These are phyloP conservation scores for Aporophyla lueneburgensis DNA, from an alignment of 2,888 invertebrate genomes.

Conservation along the genomic window DNA sequence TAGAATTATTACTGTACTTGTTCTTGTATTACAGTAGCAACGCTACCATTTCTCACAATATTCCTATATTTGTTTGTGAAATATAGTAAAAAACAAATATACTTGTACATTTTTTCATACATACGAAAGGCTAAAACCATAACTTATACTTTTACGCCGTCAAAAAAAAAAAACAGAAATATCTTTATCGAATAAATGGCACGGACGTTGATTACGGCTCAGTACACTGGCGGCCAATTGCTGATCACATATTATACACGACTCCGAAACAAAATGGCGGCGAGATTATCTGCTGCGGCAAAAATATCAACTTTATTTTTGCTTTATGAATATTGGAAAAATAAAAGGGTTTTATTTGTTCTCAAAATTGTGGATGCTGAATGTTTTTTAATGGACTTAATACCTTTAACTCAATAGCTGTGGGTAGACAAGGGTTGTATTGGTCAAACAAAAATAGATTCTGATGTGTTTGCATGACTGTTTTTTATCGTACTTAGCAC, in stretches of 20 bases:
- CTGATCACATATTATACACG: constrained; percentile 65
- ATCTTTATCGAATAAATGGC: constrained; percentile 62
- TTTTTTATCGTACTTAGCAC: neutral
- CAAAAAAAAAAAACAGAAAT: constrained; percentile 60
- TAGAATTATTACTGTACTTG: neutral
- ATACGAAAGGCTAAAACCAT: constrained; percentile 34
- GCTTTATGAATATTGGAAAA: constrained; percentile 63
- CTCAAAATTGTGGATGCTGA: constrained; percentile 39
- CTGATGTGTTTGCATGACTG: constrained; percentile 13
- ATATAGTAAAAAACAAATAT: constrained; percentile 1
- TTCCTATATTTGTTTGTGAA: too few species aligned
- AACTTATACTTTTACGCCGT: constrained; percentile 46
- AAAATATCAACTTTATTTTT: constrained; percentile 65
- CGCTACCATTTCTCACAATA: neutral
- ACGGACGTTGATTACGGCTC: constrained; percentile 65
- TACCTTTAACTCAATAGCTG: constrained; percentile 34
- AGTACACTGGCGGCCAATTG: constrained; percentile 71
- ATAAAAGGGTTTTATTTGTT: constrained; percentile 56
- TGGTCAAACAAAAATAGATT: constrained; percentile 32
- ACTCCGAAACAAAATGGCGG: constrained; percentile 61
- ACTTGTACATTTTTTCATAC: constrained; percentile 17
- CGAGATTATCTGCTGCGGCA: constrained; percentile 58
- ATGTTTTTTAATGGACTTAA: constrained; percentile 46
- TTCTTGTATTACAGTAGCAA: neutral
- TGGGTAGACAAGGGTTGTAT: constrained; percentile 12